phyloP scores from a whole-genome alignment of 2,888 invertebrate genomes.

The Sarcophaga variegata region DNA sequence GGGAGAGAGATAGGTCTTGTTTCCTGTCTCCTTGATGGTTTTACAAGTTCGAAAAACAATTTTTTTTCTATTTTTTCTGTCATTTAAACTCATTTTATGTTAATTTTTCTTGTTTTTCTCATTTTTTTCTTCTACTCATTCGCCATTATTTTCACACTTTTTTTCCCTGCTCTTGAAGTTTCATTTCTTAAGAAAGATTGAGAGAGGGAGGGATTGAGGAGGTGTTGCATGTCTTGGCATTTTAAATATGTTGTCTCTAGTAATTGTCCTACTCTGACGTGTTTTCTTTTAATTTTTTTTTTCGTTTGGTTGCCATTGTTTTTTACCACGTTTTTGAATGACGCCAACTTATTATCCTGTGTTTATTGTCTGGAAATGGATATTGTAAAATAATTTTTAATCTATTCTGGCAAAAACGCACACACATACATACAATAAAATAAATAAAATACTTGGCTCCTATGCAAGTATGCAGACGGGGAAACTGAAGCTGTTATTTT shows the following conservation, averaged over 20 bases:
- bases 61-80: constrained; percentile 18
- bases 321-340: background rate
- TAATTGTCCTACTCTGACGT: constrained; percentile 38
- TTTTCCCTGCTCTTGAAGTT: too few relatives aligned
- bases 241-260: background rate
- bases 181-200: too few relatives aligned
- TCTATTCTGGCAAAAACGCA: constrained; percentile 47
- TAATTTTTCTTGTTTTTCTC: too few relatives aligned
- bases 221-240: background rate
- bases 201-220: too few relatives aligned
- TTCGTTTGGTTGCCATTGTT: background rate
- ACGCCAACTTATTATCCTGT: constrained; percentile 47
- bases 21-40: background rate
- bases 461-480: too few relatives aligned
- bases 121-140: too few relatives aligned
- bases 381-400: constrained; percentile 59
- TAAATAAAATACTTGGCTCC: too few relatives aligned
- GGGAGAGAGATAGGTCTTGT: background rate
- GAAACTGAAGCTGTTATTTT: constrained; percentile 9
- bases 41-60: background rate
- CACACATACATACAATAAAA: background rate
- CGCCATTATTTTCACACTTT: too few relatives aligned
- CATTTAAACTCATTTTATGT: background rate
- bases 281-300: background rate
- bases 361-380: constrained; percentile 53